phyloP scores from a whole-genome alignment of 2,888 invertebrate species.

The Unio delphinus region DNA sequence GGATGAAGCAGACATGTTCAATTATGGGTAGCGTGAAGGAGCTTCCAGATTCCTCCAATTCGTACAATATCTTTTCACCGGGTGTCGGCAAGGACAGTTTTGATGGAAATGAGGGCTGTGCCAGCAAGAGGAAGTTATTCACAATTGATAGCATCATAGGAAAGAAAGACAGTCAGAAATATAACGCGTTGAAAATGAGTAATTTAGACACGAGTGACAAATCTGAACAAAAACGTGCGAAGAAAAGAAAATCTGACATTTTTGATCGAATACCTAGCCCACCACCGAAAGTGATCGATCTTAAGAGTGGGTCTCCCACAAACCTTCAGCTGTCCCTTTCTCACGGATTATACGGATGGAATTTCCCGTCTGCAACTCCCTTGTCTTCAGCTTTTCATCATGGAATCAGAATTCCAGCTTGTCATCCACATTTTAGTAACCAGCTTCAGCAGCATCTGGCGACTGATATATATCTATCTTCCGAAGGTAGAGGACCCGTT shows the following conservation, averaged over 20 bases:
- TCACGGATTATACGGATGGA: slow-evolving; percentile 39
- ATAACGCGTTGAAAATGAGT: slow-evolving; percentile 3
- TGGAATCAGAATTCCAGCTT: not conserved
- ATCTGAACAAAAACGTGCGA: slow-evolving; percentile 21
- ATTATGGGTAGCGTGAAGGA: not conserved
- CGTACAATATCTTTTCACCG: not conserved
- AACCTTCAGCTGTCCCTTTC: slow-evolving; percentile 47
- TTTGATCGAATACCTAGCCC: slow-evolving; percentile 68
- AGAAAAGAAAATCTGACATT: slow-evolving; percentile 53
- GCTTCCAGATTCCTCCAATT: not conserved
- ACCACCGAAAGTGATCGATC: slow-evolving; percentile 65
- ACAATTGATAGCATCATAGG: slow-evolving; percentile 66
- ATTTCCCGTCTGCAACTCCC: slow-evolving; percentile 12
- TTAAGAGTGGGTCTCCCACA: slow-evolving; percentile 51
- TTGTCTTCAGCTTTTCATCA: slow-evolving; percentile 2
- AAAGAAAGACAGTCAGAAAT: slow-evolving; percentile 1
- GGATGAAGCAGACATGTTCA: not conserved
- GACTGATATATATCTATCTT: not conserved
- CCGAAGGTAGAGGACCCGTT: too few relatives aligned
- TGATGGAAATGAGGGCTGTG: slow-evolving; percentile 7
- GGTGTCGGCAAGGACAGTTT: not conserved
- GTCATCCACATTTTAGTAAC: not conserved
- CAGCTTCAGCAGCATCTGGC: not conserved
- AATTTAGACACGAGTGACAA: slow-evolving; percentile 6
- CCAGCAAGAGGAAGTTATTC: slow-evolving; percentile 45